phyloP scores from a whole-genome alignment of 2,113 vertebrate genomes.

The Camelus dromedarius region DNA sequence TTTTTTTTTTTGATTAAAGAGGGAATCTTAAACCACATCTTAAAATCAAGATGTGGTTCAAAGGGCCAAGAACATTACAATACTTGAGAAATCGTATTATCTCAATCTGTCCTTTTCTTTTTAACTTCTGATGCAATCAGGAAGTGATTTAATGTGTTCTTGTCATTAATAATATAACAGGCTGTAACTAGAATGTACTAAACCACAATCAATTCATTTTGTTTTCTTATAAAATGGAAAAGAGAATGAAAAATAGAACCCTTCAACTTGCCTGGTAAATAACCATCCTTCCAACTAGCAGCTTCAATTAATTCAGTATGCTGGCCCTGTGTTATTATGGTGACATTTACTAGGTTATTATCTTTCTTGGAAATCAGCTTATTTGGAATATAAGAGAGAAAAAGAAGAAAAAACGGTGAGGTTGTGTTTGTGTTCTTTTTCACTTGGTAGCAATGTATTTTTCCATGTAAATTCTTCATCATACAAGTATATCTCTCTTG shows the following conservation, averaged over 20 bases:
- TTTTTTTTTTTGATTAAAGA: neutral
- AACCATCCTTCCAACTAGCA: constrained; percentile 45
- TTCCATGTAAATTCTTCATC: neutral
- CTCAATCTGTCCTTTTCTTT: constrained; percentile 60
- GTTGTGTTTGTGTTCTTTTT: constrained; percentile 5
- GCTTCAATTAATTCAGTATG: constrained; percentile 67
- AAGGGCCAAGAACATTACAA: neutral
- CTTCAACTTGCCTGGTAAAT: constrained; percentile 52
- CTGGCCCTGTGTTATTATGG: constrained; percentile 1
- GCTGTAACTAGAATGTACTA: constrained; percentile 10
- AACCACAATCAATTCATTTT: constrained; percentile 31
- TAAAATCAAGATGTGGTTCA: neutral
- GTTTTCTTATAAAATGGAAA: constrained; percentile 36
- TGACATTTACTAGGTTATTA: constrained; percentile 58
- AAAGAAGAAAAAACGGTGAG: neutral
- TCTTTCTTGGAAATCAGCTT: constrained; percentile 49
- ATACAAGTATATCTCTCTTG: neutral
- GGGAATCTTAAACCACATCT: neutral
- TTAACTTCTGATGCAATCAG: constrained; percentile 48
- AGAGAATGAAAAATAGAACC: constrained; percentile 32
- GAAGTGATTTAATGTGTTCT: constrained; percentile 64
- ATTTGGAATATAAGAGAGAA: neutral
- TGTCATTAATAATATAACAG: constrained; percentile 55
- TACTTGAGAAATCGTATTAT: constrained; percentile 56
- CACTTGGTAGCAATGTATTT: neutral